These are phyloP conservation scores for Tragelaphus imberbis DNA, from an alignment of 2,113 vertebrate species.

Conservation along the genomic window DNA sequence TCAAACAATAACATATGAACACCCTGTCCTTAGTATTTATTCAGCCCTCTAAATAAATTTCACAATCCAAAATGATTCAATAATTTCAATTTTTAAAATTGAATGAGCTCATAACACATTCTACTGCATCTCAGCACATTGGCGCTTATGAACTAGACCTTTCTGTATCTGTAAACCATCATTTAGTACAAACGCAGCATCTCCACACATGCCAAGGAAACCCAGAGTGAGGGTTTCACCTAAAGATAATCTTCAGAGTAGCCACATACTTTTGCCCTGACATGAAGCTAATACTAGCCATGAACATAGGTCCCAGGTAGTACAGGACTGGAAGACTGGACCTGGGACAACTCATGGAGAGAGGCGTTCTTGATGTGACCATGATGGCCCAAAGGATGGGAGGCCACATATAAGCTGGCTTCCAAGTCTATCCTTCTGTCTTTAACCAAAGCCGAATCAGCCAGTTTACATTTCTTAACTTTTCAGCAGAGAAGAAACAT, in stretches of 20 bases:
- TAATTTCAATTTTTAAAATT: background rate
- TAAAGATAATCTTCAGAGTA: background rate
- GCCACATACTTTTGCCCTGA: background rate
- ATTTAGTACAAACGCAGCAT: background rate
- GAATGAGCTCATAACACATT: background rate
- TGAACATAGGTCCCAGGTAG: background rate
- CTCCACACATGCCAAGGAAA: background rate
- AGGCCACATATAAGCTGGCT: background rate
- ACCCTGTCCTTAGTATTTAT: background rate
- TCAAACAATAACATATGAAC: background rate
- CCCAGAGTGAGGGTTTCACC: background rate
- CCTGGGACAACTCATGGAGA: background rate
- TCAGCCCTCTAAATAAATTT: background rate
- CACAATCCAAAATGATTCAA: background rate
- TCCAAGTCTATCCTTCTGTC: background rate
- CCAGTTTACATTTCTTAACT: background rate
- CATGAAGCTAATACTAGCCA: background rate
- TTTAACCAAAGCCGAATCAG: background rate
- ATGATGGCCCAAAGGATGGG: accelerated
- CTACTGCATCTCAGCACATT: background rate
- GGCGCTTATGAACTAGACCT: background rate
- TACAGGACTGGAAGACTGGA: no score
- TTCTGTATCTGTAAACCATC: background rate
- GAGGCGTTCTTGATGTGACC: background rate
- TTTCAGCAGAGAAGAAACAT: background rate